A percentile compares a stretch with the other conserved stretches of the same genome.
These are phyloP conservation scores for Epinotia nisella DNA, from an alignment of 2,888 invertebrate species.

Conservation along the genomic window DNA sequence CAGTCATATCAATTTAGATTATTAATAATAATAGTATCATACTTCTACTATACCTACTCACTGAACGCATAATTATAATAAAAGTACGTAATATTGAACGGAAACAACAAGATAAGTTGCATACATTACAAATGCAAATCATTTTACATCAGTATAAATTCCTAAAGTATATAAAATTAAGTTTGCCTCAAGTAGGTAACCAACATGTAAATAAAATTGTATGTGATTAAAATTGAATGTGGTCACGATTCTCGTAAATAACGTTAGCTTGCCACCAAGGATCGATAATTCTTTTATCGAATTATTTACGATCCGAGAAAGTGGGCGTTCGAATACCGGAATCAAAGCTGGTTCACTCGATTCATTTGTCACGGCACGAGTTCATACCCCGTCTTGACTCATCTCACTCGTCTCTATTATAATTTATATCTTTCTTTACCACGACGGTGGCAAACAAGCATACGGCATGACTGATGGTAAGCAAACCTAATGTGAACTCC, in stretches of 20 bases:
- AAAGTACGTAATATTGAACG: neutral
- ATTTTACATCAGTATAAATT: neutral
- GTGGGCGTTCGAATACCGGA: slow-evolving; percentile 41
- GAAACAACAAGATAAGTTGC: slow-evolving; percentile 12
- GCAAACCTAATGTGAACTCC: too few relatives aligned
- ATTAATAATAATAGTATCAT: too few relatives aligned
- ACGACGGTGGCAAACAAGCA: neutral
- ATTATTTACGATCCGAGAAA: slow-evolving; percentile 30
- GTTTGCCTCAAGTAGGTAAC: neutral
- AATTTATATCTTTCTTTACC: too few relatives aligned
- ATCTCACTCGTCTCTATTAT: neutral
- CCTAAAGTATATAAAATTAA: neutral
- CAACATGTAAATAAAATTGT: neutral
- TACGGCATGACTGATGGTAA: too few relatives aligned
- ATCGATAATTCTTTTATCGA: slow-evolving; percentile 19
- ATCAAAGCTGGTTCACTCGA: slow-evolving; percentile 54
- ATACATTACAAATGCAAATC: neutral
- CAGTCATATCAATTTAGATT: neutral
- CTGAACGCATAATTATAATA: neutral
- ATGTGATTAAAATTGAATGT: neutral
- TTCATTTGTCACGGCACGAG: slow-evolving; percentile 47
- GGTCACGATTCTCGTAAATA: slow-evolving; percentile 13
- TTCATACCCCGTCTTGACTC: neutral
- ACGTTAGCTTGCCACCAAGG: neutral
- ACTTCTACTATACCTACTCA: too few relatives aligned